These are phyloP conservation scores for Nematostella vectensis DNA, from an alignment of 92 coral and sea anemone species.

Conservation along the genomic window DNA sequence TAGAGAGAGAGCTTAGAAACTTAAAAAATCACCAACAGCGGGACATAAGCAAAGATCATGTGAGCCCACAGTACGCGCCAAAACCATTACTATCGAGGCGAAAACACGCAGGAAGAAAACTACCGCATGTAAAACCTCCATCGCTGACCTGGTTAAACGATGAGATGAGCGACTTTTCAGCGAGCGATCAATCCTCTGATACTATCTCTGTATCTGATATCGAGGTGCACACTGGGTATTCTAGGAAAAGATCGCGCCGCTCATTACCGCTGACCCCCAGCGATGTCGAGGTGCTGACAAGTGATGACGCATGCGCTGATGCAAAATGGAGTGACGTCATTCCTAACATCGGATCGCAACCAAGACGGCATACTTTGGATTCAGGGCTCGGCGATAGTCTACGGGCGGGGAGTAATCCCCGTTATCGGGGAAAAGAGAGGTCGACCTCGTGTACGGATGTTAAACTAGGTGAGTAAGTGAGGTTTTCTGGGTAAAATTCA, in stretches of 20 bases:
- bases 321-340: not conserved
- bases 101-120: conserved; percentile 16
- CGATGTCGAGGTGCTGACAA: conserved; percentile 28
- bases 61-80: too few species aligned
- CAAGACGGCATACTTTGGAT: conserved; percentile 1
- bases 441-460: not conserved
- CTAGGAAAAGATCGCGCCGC: too few species aligned
- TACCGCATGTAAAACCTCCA: conserved; percentile 18
- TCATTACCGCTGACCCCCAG: conserved; percentile 38
- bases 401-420: not conserved
- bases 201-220: too few species aligned
- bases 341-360: too few species aligned
- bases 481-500: too few species aligned
- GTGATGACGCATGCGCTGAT: not conserved
- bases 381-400: conserved; percentile 25
- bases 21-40: conserved; percentile 15
- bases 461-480: too few species aligned
- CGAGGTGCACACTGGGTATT: too few species aligned
- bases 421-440: not conserved
- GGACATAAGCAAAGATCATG: too few species aligned
- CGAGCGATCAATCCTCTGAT: too few species aligned
- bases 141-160: too few species aligned
- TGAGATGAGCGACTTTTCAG: too few species aligned
- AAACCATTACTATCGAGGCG: conserved; percentile 6
- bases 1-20: conserved; percentile 42